Percentiles rank a stretch among this genome's conserved stretches.
Evolutionary conservation across 2,113 vertebrate genomes (phyloP).

Genomic region (Bubalus kerabau): DNA sequence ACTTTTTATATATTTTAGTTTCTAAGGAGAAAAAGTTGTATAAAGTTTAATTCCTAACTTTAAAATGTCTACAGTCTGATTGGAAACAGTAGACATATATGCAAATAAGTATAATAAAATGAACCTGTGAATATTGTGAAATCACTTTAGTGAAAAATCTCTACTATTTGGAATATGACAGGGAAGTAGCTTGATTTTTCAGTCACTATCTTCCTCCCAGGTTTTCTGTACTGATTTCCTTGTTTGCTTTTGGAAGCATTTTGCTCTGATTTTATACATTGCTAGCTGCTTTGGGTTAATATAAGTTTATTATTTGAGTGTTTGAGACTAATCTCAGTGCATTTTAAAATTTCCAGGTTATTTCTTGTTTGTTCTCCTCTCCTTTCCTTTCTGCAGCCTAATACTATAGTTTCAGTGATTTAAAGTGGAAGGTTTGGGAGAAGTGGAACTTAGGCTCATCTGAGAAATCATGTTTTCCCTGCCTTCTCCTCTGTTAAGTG

Average conservation of each 20-base stretch:
- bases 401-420: not conserved
- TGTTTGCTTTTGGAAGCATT: not conserved
- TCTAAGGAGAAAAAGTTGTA: not conserved
- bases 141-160: not conserved
- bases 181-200: not conserved
- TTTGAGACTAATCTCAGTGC: not conserved
- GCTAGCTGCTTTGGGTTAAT: not conserved
- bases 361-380: not conserved
- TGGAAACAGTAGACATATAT: not conserved
- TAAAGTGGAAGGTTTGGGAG: not conserved
- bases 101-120: not conserved
- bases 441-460: fast-evolving
- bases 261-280: not conserved
- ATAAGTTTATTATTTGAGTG: not conserved
- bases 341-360: not conserved
- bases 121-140: not conserved
- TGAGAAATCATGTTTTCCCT: not conserved
- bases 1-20: not conserved
- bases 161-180: not conserved
- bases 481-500: not conserved
- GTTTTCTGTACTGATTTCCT: not conserved
- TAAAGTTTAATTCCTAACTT: not conserved
- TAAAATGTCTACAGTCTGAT: not conserved
- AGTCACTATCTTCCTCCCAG: not conserved
- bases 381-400: not conserved